A percentile compares a stretch with the other conserved stretches of the same genome.
These are phyloP conservation scores for Hermaeophaga mercurialis DNA, from an alignment of 2,888 invertebrate genomes.

Conservation along the genomic window DNA sequence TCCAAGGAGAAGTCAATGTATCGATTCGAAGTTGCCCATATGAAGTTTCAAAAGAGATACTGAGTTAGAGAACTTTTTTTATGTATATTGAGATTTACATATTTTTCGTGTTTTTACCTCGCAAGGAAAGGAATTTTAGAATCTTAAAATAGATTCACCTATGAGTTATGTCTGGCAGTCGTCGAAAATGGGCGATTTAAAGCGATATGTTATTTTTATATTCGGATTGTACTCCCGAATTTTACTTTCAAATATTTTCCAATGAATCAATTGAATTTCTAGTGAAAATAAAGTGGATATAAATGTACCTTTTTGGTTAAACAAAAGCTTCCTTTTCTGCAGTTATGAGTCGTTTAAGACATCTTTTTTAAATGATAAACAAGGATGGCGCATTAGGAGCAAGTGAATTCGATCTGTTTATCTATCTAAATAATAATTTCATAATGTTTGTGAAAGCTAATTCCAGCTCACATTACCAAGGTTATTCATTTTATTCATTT, in stretches of 20 bases:
- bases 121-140: conserved; percentile 7
- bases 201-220: conserved; percentile 14
- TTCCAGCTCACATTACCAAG: too few species aligned
- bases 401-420: too few species aligned
- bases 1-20: conserved; percentile 6
- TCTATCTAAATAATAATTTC: too few species aligned
- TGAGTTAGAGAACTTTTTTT: conserved; percentile 11
- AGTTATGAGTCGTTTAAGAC: too few species aligned
- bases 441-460: too few species aligned
- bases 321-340: too few species aligned
- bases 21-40: conserved; percentile 5
- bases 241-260: conserved; percentile 9
- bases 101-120: conserved; percentile 17
- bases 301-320: too few species aligned
- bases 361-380: too few species aligned
- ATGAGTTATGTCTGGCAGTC: conserved; percentile 1
- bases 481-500: too few species aligned
- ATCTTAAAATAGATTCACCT: conserved; percentile 4
- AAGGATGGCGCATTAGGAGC: too few species aligned
- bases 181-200: background rate
- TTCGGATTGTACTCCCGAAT: conserved; percentile 4
- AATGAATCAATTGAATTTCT: background rate
- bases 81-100: conserved; percentile 14
- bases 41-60: conserved; percentile 10
- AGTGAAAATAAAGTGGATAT: too few species aligned